Evolutionary conservation across 2,888 invertebrate species (phyloP), one percentile per base, ranked within the genome.

Genomic region (Aleiodes leptofemur): DNA sequence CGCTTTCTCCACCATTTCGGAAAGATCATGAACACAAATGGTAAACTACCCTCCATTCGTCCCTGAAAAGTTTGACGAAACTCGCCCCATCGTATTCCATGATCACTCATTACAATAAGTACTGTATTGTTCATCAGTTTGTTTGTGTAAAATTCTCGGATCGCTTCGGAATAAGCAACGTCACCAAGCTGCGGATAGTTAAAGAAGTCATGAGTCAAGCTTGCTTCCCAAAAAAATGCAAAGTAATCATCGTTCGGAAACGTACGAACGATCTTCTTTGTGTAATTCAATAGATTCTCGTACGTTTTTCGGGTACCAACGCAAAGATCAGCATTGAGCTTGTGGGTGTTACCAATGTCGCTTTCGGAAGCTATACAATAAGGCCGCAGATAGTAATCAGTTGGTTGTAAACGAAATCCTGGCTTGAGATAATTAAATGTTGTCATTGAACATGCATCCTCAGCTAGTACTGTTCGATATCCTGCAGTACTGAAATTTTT

Each of bases 61-160:
- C 96, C 96, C 89, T 97, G 96, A 88, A 95, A 96, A 0, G 97
- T 97, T 81, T 92, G 91, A 9, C 97, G 92, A 81, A 97, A 96
- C 7, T 91, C 92, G 2, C 97, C 97, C 94, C 95, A 97, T 77
- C 97, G 91, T 79, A 97, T 93, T 0, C 98, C 98, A 85, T 98
- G 98, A 86, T 98, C 98, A 87, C 97, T 97, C 91, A 97, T 91
- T 9, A 96, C 87, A 70, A 97, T 90, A 13, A 95, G 83, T 57
- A 93, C 91, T 0, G 96, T 96, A 34, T 93, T 91, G 70, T 95
- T 92, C 72, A 96, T 90, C 72, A 92, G 90, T 1, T 91, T 91
- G 1, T 90, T 86, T 0, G 88, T 82, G 51, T 92, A 89, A 74
- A 90, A 88, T 43, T 83, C 66, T 77, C 89, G 87, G 70, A 97